These are phyloP conservation scores for Ametastegia equiseti DNA, from an alignment of 2,888 invertebrate genomes.

Conservation along the genomic window DNA sequence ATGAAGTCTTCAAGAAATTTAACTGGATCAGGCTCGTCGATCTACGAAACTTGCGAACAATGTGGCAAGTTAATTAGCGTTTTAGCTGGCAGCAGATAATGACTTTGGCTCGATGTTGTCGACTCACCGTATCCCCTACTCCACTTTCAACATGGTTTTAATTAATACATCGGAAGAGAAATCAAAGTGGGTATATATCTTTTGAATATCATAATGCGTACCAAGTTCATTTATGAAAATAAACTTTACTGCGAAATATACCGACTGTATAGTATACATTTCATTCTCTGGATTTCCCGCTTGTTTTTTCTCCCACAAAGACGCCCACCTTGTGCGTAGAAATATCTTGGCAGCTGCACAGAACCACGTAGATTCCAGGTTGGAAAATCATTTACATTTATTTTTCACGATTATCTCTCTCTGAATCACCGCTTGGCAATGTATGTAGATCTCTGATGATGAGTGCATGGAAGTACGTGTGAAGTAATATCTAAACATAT, in stretches of 20 bases:
- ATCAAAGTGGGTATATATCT: neutral
- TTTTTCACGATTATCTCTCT: neutral
- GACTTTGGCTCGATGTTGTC: neutral
- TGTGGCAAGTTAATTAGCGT: slow-evolving; percentile 34
- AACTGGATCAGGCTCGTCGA: neutral
- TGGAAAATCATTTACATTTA: neutral
- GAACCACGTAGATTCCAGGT: neutral
- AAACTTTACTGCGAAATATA: neutral
- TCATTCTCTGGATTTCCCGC: neutral
- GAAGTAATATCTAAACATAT: slow-evolving; percentile 5
- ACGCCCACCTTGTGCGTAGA: neutral
- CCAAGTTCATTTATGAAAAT: neutral
- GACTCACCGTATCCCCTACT: neutral
- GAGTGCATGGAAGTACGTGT: neutral
- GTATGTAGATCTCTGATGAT: neutral
- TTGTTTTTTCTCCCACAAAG: neutral
- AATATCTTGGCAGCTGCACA: slow-evolving; percentile 24
- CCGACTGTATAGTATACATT: neutral
- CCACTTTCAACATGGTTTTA: neutral
- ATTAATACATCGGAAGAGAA: neutral
- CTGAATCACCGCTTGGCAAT: neutral
- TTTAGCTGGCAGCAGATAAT: slow-evolving; percentile 18
- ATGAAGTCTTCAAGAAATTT: neutral
- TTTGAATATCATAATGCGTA: neutral
- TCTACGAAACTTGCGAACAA: slow-evolving; percentile 6